Evolutionary conservation across 1,140 invertebrate genomes (phyloP), one percentile per base, ranked within the genome.

Genomic region (Cydia amplana): DNA sequence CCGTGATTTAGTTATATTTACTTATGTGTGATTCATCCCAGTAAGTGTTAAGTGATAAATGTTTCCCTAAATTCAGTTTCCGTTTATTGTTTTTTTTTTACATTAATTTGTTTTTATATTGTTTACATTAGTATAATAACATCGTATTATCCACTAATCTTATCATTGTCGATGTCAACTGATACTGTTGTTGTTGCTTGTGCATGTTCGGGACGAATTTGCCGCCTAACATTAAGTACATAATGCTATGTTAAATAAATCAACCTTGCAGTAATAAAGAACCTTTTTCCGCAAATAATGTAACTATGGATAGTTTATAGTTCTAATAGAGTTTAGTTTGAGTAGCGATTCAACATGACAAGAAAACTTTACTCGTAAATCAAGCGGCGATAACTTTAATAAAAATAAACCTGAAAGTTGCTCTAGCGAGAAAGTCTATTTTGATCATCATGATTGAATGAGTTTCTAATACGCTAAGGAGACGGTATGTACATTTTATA

Each of bases 401-500:
- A 70, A 70, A 70, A 70, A 70, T 18, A 70, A 70, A 36, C 65
- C 65, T 70, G 65, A 70, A 70, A 70, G 65, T 36, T 36, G 32
- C 32, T 70, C 65, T 40, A 70, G 32, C 32, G 65, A 40, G 65
- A 70, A 70, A 70, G 65, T 70, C 32, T 67, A 67, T 67, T 70
- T 43, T 18, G 28, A 70, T n/a, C 65, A 36, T 70, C 65, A 70
- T 70, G 65, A 70, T 70, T 70, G 65, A 67, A 67, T 67, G 28
- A 18, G 65, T 70, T 70, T 70, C 65, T 70, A 70, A 70, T 36
- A 70, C 64, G 28, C 2, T 16, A 40, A 70, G n/a, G 65, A 16
- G n/a, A 70, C 28, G 14, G n/a, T 32, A 70, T 12, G 6, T 20
- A n/a, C 40, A 14, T 70, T 70, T 23, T 12, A 64, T 16, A 70